Percentiles rank a stretch among this genome's conserved stretches.
Conservation (phyloP, 2,888 invertebrate genomes). For the Liposcelis brunnea region DNA sequence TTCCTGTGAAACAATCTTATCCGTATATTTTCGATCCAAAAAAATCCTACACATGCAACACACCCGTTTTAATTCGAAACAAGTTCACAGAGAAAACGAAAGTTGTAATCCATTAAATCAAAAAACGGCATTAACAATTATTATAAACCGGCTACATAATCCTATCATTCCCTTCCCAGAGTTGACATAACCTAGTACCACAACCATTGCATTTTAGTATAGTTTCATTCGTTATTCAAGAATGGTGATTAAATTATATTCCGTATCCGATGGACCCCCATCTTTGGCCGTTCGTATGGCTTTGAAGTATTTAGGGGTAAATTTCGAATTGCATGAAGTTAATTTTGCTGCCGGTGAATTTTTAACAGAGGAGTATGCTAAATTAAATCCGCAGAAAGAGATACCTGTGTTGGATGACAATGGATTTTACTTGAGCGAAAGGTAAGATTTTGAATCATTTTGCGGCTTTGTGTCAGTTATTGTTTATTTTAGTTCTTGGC, state of each 20-base stretch:
- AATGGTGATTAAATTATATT: constrained; percentile 42
- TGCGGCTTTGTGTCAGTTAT: background rate
- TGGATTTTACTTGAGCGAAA: constrained; percentile 62
- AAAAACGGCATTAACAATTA: too few relatives aligned
- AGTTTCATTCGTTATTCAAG: too few relatives aligned
- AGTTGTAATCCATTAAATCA: too few relatives aligned
- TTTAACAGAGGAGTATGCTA: constrained; percentile 48
- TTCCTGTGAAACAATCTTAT: too few relatives aligned
- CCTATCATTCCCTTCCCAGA: too few relatives aligned
- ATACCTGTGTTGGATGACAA: constrained; percentile 63
- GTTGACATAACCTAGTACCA: too few relatives aligned
- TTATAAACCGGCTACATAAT: too few relatives aligned
- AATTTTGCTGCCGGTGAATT: constrained; percentile 57
- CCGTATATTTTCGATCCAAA: too few relatives aligned
- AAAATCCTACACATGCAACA: too few relatives aligned
- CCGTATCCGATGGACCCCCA: constrained; percentile 61
- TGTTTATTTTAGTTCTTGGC: background rate
- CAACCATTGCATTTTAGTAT: too few relatives aligned
- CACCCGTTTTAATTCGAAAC: too few relatives aligned
- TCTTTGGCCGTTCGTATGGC: constrained; percentile 54
- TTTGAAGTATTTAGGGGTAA: constrained; percentile 42
- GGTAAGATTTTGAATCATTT: constrained; percentile 27
- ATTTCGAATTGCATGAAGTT: constrained; percentile 46
- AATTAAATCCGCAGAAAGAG: constrained; percentile 63
- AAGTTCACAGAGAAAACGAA: too few relatives aligned